Evolutionary conservation across 2,113 vertebrate genomes (phyloP), one percentile per base, ranked within the genome.

Genomic region (Conger conger): DNA sequence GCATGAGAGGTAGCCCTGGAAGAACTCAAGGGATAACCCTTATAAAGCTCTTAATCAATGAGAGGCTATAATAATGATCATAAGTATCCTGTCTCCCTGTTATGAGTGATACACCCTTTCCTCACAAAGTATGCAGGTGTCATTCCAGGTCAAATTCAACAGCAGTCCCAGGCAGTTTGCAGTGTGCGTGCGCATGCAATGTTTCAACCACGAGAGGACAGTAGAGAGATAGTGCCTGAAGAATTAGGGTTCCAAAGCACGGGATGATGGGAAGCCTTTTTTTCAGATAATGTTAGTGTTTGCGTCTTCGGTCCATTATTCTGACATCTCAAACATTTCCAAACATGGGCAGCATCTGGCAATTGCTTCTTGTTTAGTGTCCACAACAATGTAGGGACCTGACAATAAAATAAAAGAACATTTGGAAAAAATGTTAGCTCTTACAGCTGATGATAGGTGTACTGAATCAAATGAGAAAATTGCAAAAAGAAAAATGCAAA

Each of bases 131-230:
- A 13, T 3, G 68, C 27, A 73, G 68, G 68, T 73, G 68, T 30
- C 68, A 73, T 33, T 73, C n/a, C 68, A 73, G 4, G 84, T 87
- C 13, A 33, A 73, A 73, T 33, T 30, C 68, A 73, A 33, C 8
- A 63, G 50, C 63, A 82, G 60, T 63, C n/a, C 68, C 68, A 73
- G n/a, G n/a, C 27, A 2, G 20, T n/a, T 8, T 68, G 27, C 3
- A 68, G 60, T n/a, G 23, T 3, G 27, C 20, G 4, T n/a, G 27
- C 60, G 4, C 27, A n/a, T 4, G n/a, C 27, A 86, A 84, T 30
- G 81, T 87, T 89, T 80, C 86, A 60, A 87, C 87, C 81, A 80
- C 81, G 89, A 82, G 80, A 86, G 84, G 86, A 78, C 87, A 84
- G 73, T 30, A 50, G n/a, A 50, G 17, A 78, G 30, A 27, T n/a